Base-by-base conservation (phyloP, 2,797 vertebrate species). In the Falco naumanni region DNA sequence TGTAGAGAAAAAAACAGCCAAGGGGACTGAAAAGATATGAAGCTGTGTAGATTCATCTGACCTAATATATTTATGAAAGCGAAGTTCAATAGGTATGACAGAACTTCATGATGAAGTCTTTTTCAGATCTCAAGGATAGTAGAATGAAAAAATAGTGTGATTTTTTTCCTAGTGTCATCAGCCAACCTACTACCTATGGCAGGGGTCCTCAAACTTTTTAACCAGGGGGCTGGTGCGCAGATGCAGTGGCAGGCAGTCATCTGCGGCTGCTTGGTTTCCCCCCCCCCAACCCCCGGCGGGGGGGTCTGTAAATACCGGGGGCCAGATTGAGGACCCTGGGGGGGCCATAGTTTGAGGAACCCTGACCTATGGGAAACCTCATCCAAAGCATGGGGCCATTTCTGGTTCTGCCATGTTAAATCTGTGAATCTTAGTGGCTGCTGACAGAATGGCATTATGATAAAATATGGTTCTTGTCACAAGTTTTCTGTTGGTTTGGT, bases 381-480 rank as follows among this genome's bases (percentile, higher is more conserved):
- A 56, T 10, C 37, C 59, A 79, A 66, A 79, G 57, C 50, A 54
- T 0, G 0, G 10, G 13, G 12, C 20, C 41, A 66, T 87, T 41
- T 84, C 66, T 48, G 10, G 6, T 39, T 63, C 51, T 84, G 47
- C 51, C 19, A 24, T 1, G 0, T 47, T 69, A 63, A 82, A 84
- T 25, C 45, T 63, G 12, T 37, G 75, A 79, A 37, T 20, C 51
- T 51, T 15, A 17, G 59, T 41, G 39, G 48, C 31, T 66, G 34
- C n/a, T 80, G 68, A 79, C 50, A 80, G 71, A 54, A 68, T 3
- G 71, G 14, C 53, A 57, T 31, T 81, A 70, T 45, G 22, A 25
- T 87, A 48, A 91, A 95, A 96, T 83, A 77, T 94, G 95, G 21
- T 93, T 60, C 68, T 93, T 95, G 87, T 95, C 87, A 94, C 51